A percentile compares a stretch with the other conserved stretches of the same genome.
phyloP scores from a whole-genome alignment of 2,888 invertebrate genomes.

The Synanthedon tipuliformis region DNA sequence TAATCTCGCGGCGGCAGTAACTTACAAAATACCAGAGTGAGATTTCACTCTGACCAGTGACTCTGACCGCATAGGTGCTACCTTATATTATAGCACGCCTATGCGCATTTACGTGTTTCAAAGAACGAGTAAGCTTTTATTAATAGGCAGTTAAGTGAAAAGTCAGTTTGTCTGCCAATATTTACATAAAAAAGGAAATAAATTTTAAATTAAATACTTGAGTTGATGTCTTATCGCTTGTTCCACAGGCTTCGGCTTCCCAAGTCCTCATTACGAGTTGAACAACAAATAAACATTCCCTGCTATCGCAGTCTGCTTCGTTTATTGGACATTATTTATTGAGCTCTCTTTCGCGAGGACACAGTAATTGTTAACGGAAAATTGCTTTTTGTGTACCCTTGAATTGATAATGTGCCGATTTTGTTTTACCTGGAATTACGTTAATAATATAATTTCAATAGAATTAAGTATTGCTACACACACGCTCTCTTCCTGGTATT shows the following conservation, averaged over 20 bases:
- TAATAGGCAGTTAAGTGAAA: neutral
- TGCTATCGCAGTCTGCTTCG: slow-evolving; percentile 23
- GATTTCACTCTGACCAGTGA: no score
- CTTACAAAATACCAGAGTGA: no score
- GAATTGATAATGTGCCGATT: neutral
- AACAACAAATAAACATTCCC: slow-evolving; percentile 46
- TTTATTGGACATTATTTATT: slow-evolving; percentile 49
- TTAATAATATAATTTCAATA: neutral
- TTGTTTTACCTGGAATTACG: neutral
- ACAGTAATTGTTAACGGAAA: slow-evolving; percentile 9
- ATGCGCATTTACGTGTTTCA: no score
- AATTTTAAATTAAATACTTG: no score
- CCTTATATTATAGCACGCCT: no score
- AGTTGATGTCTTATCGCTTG: slow-evolving; percentile 6
- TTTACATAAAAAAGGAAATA: neutral
- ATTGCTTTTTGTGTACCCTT: slow-evolving; percentile 6
- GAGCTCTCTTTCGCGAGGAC: slow-evolving; percentile 13
- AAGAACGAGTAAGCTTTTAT: no score
- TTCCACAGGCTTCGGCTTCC: slow-evolving; percentile 12
- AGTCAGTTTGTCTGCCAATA: neutral
- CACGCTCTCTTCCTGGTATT: no score
- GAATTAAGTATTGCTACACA: no score
- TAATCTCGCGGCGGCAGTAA: no score
- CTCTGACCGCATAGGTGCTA: no score
- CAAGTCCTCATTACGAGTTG: slow-evolving; percentile 41